Percentiles rank a stretch among this genome's conserved stretches.
These are phyloP conservation scores for Mareca penelope DNA, from an alignment of 2,797 vertebrate species.

Conservation along the genomic window DNA sequence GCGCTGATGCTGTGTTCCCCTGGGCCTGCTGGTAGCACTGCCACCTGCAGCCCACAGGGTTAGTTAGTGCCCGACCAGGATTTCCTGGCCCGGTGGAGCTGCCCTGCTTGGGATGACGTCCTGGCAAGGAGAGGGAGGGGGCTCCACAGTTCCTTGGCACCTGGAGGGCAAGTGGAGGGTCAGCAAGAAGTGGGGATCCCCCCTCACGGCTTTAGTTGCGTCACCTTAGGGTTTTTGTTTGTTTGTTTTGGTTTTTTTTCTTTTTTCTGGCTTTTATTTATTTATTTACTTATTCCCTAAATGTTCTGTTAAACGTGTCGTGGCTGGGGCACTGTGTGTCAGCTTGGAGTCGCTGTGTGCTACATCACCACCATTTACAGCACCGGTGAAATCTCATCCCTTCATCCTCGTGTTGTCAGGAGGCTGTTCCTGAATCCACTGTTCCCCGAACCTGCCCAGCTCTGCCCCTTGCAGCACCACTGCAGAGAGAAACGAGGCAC, in stretches of 20 bases:
- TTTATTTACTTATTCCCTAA: not conserved
- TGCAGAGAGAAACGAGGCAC: not conserved
- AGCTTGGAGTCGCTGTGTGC: fast-evolving
- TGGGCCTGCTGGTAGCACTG: not conserved
- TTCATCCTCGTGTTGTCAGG: fast-evolving
- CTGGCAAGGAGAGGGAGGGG: too few species aligned
- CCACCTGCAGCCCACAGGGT: not conserved
- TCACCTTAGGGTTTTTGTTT: not conserved
- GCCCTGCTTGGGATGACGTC: fast-evolving
- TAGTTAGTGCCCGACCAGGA: not conserved
- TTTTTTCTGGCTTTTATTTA: not conserved
- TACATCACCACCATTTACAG: fast-evolving
- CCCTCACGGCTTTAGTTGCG: not conserved
- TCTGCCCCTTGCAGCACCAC: fast-evolving
- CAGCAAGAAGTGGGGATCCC: not conserved
- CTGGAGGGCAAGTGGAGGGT: not conserved
- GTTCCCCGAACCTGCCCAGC: not conserved
- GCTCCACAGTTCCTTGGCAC: not conserved
- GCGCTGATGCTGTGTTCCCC: fast-evolving
- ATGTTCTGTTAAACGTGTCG: not conserved
- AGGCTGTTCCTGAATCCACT: too few species aligned
- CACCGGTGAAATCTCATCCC: fast-evolving
- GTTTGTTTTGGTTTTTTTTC: too few species aligned
- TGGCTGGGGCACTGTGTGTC: fast-evolving
- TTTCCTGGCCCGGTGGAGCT: not conserved